A percentile compares a stretch with the other conserved stretches of the same genome.
These are phyloP conservation scores for Lasioglossum pauxillum DNA, from an alignment of 2,888 invertebrate genomes.

Conservation along the genomic window DNA sequence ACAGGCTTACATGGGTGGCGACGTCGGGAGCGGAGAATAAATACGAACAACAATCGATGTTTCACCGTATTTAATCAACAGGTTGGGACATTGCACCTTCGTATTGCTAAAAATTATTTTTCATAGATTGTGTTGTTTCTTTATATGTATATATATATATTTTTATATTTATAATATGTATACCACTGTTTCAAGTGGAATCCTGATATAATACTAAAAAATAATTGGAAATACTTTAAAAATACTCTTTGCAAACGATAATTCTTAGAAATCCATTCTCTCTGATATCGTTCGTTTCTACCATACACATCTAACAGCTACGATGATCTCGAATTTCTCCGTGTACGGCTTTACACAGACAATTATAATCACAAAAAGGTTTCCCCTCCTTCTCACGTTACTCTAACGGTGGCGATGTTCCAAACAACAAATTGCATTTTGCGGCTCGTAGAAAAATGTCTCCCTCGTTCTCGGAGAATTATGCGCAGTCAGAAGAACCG, in stretches of 20 bases:
- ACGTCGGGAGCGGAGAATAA: conserved; percentile 24
- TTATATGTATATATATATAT: conserved; percentile 67
- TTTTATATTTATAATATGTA: conserved; percentile 53
- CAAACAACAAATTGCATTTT: conserved; percentile 65
- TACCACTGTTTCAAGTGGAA: conserved; percentile 69
- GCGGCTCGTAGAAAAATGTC: conserved; percentile 2
- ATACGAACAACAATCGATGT: conserved; percentile 62
- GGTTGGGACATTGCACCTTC: conserved; percentile 74
- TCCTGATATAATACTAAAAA: conserved; percentile 83
- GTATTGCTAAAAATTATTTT: conserved; percentile 75
- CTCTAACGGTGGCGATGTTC: conserved; percentile 67
- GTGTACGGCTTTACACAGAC: conserved; percentile 71
- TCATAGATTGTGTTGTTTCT: conserved; percentile 69
- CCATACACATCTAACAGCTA: conserved; percentile 69
- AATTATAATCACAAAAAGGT: conserved; percentile 76
- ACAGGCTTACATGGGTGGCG: neutral
- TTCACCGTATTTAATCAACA: conserved; percentile 80
- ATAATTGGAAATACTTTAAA: conserved; percentile 84
- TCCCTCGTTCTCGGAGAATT: neutral
- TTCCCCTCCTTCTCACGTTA: conserved; percentile 56
- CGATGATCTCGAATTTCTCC: conserved; percentile 66
- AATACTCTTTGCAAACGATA: conserved; percentile 83
- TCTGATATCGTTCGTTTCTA: conserved; percentile 62
- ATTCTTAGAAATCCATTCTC: conserved; percentile 73
- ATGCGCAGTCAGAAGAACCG: conserved; percentile 2